Percentiles rank a stretch among this genome's conserved stretches.
Evolutionary conservation across 2,888 invertebrate genomes (phyloP).

Genomic region (Chironomus riparius): DNA sequence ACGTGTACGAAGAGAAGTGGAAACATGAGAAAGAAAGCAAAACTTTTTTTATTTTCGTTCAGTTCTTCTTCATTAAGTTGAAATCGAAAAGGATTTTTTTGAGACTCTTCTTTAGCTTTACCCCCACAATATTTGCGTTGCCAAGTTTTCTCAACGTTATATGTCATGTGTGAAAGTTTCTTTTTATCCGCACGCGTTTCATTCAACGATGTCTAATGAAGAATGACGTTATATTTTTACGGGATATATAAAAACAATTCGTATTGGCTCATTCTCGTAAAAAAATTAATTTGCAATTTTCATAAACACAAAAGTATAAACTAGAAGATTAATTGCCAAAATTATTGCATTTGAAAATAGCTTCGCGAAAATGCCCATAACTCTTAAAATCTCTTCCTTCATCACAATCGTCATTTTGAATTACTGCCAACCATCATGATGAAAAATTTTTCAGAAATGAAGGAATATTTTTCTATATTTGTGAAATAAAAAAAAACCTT

Average conservation of each 20-base stretch:
- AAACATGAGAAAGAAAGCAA: neutral
- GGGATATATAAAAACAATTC: neutral
- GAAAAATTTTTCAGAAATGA: neutral
- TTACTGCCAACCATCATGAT: neutral
- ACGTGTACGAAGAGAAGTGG: constrained; percentile 7
- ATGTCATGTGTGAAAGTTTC: neutral
- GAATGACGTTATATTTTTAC: neutral
- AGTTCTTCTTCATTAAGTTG: neutral
- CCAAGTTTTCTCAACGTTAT: neutral
- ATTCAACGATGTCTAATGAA: neutral
- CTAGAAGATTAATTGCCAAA: neutral
- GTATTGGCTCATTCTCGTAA: too few relatives aligned
- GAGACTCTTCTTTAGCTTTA: neutral
- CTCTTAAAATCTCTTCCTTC: neutral
- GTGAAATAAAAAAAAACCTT: neutral
- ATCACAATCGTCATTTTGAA: neutral
- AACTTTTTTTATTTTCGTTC: neutral
- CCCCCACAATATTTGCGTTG: neutral
- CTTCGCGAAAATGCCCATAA: neutral
- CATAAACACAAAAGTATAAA: neutral
- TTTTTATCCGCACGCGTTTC: neutral
- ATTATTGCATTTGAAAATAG: neutral
- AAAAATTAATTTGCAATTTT: neutral
- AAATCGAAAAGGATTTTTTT: neutral
- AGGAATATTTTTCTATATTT: neutral